These are phyloP conservation scores for Belgica antarctica DNA, from an alignment of 2,888 invertebrate species.

Conservation along the genomic window DNA sequence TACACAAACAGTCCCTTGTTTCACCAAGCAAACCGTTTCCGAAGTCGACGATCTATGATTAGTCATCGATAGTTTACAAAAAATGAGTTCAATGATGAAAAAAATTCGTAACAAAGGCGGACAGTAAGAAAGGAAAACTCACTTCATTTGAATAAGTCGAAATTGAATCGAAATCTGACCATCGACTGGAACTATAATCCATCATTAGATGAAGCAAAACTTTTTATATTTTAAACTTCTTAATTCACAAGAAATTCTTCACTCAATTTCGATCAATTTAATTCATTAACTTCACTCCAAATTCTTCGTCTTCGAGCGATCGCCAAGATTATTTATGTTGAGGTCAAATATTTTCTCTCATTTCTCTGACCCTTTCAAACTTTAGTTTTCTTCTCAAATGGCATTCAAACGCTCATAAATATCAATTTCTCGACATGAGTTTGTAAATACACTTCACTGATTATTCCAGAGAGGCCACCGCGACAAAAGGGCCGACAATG, in stretches of 20 bases:
- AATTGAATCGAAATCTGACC: slow-evolving; percentile 39
- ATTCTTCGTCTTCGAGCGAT: neutral
- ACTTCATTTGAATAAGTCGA: slow-evolving; percentile 40
- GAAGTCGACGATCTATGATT: slow-evolving; percentile 11
- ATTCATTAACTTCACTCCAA: slow-evolving; percentile 2
- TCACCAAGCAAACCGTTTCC: neutral
- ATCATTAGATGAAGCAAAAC: slow-evolving; percentile 5
- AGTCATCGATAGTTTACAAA: slow-evolving; percentile 1
- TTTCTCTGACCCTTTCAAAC: slow-evolving; percentile 7
- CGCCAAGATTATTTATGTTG: neutral
- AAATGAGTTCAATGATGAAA: neutral
- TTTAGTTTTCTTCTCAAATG: slow-evolving; percentile 24
- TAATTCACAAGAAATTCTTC: slow-evolving; percentile 7
- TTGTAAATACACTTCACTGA: slow-evolving; percentile 11
- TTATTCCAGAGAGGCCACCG: neutral
- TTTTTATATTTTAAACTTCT: neutral
- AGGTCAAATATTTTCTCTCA: slow-evolving; percentile 21
- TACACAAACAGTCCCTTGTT: no score
- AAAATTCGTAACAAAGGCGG: neutral
- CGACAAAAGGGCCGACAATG: slow-evolving; percentile 2
- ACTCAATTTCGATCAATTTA: slow-evolving; percentile 30
- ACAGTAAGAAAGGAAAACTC: slow-evolving; percentile 9
- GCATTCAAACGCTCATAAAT: slow-evolving; percentile 33
- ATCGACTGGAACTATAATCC: slow-evolving; percentile 36
- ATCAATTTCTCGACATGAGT: neutral